phyloP scores from a whole-genome alignment of 2,797 vertebrate genomes.

The Hippoglossus hippoglossus region DNA sequence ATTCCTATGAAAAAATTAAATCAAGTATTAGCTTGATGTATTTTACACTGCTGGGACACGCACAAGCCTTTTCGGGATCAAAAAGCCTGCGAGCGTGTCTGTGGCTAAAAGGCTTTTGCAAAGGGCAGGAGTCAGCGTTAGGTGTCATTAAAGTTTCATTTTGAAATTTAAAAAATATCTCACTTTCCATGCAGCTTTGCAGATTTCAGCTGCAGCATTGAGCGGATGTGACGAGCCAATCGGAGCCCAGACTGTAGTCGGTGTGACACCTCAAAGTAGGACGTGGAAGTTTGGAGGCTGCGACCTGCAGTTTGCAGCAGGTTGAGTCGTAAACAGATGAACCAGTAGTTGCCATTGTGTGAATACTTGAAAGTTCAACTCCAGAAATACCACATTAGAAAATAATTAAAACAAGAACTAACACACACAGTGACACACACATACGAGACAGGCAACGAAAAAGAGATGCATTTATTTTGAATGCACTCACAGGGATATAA shows the following conservation, averaged over 20 bases:
- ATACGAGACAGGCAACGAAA: too few relatives aligned
- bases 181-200: neutral
- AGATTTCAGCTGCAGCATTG: neutral
- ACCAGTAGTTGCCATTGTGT: too few relatives aligned
- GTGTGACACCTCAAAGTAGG: neutral
- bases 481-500: slow-evolving; percentile 16
- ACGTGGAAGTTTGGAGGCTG: neutral
- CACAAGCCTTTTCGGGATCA: neutral
- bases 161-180: neutral
- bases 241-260: neutral
- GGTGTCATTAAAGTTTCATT: neutral
- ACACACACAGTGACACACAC: too few relatives aligned
- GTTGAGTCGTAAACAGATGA: neutral
- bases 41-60: neutral
- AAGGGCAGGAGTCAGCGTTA: neutral
- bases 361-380: neutral
- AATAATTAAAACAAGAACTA: too few relatives aligned
- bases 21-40: too few relatives aligned
- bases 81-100: neutral
- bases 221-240: neutral
- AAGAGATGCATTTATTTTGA: slow-evolving; percentile 7
- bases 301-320: neutral
- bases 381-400: too few relatives aligned
- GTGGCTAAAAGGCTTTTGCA: neutral
- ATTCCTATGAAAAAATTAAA: neutral